phyloP scores from a whole-genome alignment of 30 jellyfish, hydroid and myxozoan genomes.

The Clytia hemisphaerica region DNA sequence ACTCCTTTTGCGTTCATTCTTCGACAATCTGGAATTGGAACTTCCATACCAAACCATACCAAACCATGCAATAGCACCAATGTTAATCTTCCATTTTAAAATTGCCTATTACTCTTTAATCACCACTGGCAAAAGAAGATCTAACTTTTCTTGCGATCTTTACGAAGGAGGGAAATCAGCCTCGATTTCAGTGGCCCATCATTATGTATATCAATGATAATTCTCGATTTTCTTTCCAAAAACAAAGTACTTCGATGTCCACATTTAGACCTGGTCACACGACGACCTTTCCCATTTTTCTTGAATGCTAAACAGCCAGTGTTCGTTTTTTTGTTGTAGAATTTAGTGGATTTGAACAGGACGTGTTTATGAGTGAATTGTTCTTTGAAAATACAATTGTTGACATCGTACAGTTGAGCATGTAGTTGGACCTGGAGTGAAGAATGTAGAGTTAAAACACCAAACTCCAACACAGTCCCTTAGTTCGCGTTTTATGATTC shows the following conservation, averaged over 20 bases:
- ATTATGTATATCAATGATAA: constrained; percentile 19
- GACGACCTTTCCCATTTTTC: constrained; percentile 66
- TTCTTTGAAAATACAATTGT: constrained; percentile 74
- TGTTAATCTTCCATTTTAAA: no score
- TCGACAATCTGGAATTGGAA: no score
- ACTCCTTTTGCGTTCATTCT: no score
- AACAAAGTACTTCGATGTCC: constrained; percentile 23
- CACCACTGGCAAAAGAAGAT: no score
- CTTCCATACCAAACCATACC: no score
- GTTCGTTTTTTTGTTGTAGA: background rate
- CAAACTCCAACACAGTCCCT: no score
- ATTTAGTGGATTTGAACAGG: constrained; percentile 53
- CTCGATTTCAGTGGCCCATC: constrained; percentile 8
- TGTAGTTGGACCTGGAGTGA: no score
- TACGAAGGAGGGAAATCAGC: constrained; percentile 3
- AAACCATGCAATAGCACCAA: no score
- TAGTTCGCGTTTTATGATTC: no score
- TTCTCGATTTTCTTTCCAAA: constrained; percentile 24
- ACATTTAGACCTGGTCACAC: constrained; percentile 25
- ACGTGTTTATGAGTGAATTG: constrained; percentile 52
- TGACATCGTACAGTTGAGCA: background rate
- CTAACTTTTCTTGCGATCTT: no score
- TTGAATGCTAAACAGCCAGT: constrained; percentile 75
- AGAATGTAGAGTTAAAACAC: no score
- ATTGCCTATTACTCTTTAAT: no score